These are phyloP conservation scores for Porites lobata DNA, from an alignment of 92 coral and sea anemone species.

Conservation along the genomic window DNA sequence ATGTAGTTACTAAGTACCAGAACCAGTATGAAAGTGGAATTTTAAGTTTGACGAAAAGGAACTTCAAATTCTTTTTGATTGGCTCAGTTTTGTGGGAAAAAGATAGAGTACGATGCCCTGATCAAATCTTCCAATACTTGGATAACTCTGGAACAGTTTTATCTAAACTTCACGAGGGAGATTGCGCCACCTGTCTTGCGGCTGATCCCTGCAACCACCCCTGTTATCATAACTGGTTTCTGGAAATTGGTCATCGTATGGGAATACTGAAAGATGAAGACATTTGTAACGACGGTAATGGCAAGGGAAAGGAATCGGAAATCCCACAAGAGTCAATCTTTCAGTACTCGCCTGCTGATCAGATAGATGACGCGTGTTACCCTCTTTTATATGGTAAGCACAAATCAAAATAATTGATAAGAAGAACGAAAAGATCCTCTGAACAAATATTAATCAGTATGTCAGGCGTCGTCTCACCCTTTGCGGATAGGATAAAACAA, in stretches of 20 bases:
- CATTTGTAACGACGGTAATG: too few relatives aligned
- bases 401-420: too few relatives aligned
- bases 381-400: too few relatives aligned
- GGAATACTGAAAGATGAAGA: too few relatives aligned
- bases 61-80: background rate
- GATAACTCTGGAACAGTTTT: background rate
- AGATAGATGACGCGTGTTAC: too few relatives aligned
- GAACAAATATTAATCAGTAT: too few relatives aligned
- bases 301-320: too few relatives aligned
- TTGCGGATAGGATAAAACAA: too few relatives aligned
- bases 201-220: constrained; percentile 3
- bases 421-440: too few relatives aligned
- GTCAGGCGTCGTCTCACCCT: too few relatives aligned
- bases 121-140: background rate
- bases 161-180: background rate
- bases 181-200: background rate
- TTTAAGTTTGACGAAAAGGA: background rate
- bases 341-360: too few relatives aligned
- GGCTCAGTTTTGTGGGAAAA: constrained; percentile 3
- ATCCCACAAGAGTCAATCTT: too few relatives aligned
- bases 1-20: background rate
- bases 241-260: background rate
- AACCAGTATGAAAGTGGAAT: background rate
- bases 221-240: background rate
- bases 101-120: background rate